A percentile compares a stretch with the other conserved stretches of the same genome.
phyloP scores from a whole-genome alignment of 2,888 invertebrate species.

The Temnothorax ravouxi region DNA sequence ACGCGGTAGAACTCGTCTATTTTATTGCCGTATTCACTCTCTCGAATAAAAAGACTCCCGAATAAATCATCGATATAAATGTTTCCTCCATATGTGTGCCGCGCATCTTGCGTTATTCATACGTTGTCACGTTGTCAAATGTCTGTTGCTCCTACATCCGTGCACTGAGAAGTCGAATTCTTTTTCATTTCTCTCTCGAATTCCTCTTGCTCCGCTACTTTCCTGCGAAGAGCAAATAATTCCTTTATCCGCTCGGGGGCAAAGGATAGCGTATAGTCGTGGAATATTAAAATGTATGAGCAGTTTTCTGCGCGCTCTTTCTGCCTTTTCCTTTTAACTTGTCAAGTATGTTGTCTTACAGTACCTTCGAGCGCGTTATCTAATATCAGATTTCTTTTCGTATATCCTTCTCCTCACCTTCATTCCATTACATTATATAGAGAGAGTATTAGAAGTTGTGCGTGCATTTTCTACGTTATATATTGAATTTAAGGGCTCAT shows the following conservation, averaged over 20 bases:
- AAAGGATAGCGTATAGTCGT: constrained; percentile 39
- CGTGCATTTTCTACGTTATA: background rate
- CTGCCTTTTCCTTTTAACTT: constrained; percentile 53
- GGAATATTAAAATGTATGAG: constrained; percentile 63
- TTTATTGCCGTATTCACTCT: constrained; percentile 28
- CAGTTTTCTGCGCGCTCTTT: constrained; percentile 58
- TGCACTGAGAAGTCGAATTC: constrained; percentile 16
- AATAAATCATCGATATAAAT: constrained; percentile 35
- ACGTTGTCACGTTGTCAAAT: constrained; percentile 42
- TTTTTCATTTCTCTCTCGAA: constrained; percentile 25
- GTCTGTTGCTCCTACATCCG: constrained; percentile 33
- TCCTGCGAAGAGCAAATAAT: constrained; percentile 48
- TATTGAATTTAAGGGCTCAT: background rate
- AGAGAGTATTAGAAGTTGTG: constrained; percentile 7
- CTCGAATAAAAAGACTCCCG: background rate
- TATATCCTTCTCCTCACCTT: constrained; percentile 28
- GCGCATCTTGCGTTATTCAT: constrained; percentile 28
- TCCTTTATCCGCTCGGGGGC: constrained; percentile 39
- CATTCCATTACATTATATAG: constrained; percentile 21
- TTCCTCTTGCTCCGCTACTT: constrained; percentile 20
- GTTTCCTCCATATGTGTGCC: background rate
- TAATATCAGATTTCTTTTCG: constrained; percentile 55
- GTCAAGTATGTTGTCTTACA: constrained; percentile 57
- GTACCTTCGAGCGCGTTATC: constrained; percentile 48
- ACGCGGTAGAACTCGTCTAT: background rate